Base-by-base conservation (phyloP, 1,140 invertebrate genomes). In the Aphelenchoides besseyi region DNA sequence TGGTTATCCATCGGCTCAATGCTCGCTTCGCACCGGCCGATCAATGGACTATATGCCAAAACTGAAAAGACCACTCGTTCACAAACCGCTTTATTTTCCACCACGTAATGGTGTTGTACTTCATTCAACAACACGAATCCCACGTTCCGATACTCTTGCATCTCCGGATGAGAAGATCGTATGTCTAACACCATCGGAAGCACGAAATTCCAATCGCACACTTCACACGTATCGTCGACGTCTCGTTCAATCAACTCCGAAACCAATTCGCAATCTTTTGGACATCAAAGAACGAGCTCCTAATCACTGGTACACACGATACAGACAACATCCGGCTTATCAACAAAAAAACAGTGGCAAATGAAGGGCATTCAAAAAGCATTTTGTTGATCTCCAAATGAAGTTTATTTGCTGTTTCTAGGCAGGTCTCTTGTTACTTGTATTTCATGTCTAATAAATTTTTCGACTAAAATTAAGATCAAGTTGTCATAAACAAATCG, bases 1-100 rank as follows among this genome's bases (percentile, higher is more conserved):
- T 23, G 23, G 41, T 23, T 23, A 23, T 23, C 41, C 41, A 23
- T 23, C 23, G 12, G 12, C 41, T 12, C 41, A 48, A 23, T 48
- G 41, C 41, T 12, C 41, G 41, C n/a, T n/a, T n/a, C 5, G 55
- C 5, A 59, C 5, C 5, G 55, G 26, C 5, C 55, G 55, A 5
- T 59, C 55, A 33, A 33, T 59, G 5, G 55, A 59, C 55, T 59
- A 29, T 23, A 59, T 59, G 55, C 55, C 55, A 33, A 59, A 59
- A 23, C 55, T 23, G 18, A 59, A 59, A 33, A 59, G 32, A 33
- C 55, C 55, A 23, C 55, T 59, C 18, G 55, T 59, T 12, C 26
- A 59, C 55, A 18, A 8, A 33, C 55, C 55, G 5, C n/a, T 41
- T 8, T 33, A 33, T 33, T 59, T 8, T 33, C 55, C 55, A 23